A percentile compares a stretch with the other conserved stretches of the same genome.
These are phyloP conservation scores for Sminthopsis crassicaudata DNA, from an alignment of 2,113 vertebrate species.

Conservation along the genomic window DNA sequence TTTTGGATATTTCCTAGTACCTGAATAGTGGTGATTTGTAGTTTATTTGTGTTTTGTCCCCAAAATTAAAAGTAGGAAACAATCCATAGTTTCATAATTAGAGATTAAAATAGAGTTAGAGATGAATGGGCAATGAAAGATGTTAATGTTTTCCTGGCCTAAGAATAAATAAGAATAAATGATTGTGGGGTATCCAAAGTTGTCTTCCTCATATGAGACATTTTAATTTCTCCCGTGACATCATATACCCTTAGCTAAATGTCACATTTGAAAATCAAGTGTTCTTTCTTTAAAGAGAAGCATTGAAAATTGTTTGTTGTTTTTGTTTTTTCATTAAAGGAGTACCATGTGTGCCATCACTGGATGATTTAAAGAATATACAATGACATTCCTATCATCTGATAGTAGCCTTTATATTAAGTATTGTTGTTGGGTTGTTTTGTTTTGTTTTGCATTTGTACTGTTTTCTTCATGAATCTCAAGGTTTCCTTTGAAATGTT, in stretches of 20 bases:
- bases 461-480: conserved; percentile 38
- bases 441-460: conserved; percentile 47
- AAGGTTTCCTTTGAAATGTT: background rate
- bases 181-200: background rate
- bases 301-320: conserved; percentile 18
- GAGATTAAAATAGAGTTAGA: background rate
- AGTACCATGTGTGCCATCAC: background rate
- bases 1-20: background rate
- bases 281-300: conserved; percentile 22
- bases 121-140: conserved; percentile 3
- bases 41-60: conserved; percentile 24
- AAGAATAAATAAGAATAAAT: background rate
- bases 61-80: conserved; percentile 22
- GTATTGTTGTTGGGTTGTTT: conserved; percentile 27
- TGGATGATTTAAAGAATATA: background rate
- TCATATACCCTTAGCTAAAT: background rate
- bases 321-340: background rate
- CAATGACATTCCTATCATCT: background rate
- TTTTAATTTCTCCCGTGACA: conserved; percentile 20
- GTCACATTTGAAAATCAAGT: conserved; percentile 19
- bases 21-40: conserved; percentile 33
- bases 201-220: background rate
- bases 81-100: conserved; percentile 2
- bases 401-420: conserved; percentile 50
- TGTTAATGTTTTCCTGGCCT: background rate